Evolutionary conservation across 2,797 vertebrate genomes (phyloP).

Genomic region (Pteropus rufus): DNA sequence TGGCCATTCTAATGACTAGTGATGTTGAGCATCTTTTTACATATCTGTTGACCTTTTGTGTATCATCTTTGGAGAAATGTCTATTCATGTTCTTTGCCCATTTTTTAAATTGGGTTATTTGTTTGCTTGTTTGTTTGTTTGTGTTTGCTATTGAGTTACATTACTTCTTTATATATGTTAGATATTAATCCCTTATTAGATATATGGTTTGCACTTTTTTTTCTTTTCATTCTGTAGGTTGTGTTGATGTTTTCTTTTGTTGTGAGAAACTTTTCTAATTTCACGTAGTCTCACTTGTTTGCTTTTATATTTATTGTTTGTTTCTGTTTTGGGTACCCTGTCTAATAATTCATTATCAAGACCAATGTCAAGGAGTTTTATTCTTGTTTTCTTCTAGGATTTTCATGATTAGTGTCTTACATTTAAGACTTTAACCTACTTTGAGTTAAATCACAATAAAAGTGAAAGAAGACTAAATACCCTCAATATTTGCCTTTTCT

Average conservation of each 20-base stretch:
- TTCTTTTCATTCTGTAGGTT: not conserved
- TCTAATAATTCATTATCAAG: not conserved
- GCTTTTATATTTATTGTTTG: not conserved
- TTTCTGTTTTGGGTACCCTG: not conserved
- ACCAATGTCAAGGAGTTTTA: not conserved
- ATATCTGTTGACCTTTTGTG: not conserved
- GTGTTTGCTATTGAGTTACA: not conserved
- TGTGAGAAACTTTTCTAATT: not conserved
- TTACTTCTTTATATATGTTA: not conserved
- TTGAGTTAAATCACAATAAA: not conserved
- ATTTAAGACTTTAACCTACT: not conserved
- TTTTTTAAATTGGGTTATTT: not conserved
- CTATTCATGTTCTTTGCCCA: not conserved
- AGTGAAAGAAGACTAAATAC: not conserved
- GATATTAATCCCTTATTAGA: not conserved
- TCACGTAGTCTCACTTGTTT: not conserved
- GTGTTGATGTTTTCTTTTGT: not conserved
- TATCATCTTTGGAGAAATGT: not conserved
- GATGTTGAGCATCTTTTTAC: not conserved
- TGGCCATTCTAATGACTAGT: not conserved
- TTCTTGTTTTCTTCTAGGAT: not conserved
- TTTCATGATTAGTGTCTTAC: not conserved
- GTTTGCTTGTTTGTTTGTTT: no score
- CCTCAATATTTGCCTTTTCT: not conserved
- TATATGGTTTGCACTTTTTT: not conserved